Evolutionary conservation across 1,140 invertebrate genomes (phyloP), one percentile per base, ranked within the genome.

Genomic region (Anastrepha ludens): DNA sequence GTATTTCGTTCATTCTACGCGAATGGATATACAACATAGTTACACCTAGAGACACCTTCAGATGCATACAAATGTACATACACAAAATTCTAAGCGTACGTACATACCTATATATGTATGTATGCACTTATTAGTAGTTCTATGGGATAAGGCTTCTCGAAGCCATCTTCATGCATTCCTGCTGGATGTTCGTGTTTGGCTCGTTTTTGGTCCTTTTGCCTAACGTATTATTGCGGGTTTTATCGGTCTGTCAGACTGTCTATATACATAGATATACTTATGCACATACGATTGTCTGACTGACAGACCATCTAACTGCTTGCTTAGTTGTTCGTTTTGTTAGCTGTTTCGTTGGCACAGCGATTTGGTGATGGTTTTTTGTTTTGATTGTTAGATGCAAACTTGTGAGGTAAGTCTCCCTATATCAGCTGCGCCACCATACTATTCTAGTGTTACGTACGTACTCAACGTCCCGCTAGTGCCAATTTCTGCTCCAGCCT

Each of bases 331-430:
- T 87, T 60, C 47, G 39, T 50, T 74, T 60, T 87, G 58, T 87
- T 87, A 87, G 86, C 20, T 87, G 44, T 59, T 74, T 87, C 55
- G 67, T 81, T 81, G 74, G 74, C 74, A 81, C 44, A 17, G 20
- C 11, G 47, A 81, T 81, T 81, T 81, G 74, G 20, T 81, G 74
- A 58, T 81, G 74, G 20, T 81, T 81, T 81, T 81, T 81, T 81
- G 47, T 81, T 81, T 81, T 58, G n/a, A 81, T 81, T 81, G 74
- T 81, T 81, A 41, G 74, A 17, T 81, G 50, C 74, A 81, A 81
- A 55, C 47, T 81, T 81, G 74, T 81, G 58, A 81, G 74, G 74
- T 81, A 15, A 41, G 74, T 81, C 55, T 81, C 74, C 17, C 47
- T 44, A 13, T 44, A 13, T 44, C 5, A 47, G 44, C 44, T 74